Percentiles rank a stretch among this genome's conserved stretches.
phyloP scores from a whole-genome alignment of 1,140 invertebrate species.

The Glomeris maerens region DNA sequence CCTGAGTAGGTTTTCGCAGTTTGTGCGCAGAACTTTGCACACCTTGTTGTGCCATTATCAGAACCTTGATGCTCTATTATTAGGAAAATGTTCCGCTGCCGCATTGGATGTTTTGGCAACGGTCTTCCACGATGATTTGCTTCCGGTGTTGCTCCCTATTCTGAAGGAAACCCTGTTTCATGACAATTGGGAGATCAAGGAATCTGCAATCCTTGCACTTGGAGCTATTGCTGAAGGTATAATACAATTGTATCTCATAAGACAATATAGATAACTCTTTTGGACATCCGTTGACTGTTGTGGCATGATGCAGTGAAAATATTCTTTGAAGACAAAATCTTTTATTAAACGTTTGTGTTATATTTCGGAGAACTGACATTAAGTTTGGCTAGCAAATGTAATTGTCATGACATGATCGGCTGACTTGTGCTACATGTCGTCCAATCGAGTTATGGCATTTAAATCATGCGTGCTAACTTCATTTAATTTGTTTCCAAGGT shows the following conservation, averaged over 20 bases:
- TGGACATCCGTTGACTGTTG: too few species aligned
- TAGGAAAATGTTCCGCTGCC: conserved; percentile 91
- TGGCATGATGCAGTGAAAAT: too few species aligned
- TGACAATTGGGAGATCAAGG: conserved; percentile 91
- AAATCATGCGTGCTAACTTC: too few species aligned
- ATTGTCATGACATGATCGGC: too few species aligned
- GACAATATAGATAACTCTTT: neutral
- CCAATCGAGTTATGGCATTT: too few species aligned
- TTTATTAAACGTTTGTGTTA: conserved; percentile 1
- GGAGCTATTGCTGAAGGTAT: conserved; percentile 95
- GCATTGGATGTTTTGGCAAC: conserved; percentile 93
- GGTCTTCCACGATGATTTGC: conserved; percentile 87
- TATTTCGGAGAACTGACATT: too few species aligned
- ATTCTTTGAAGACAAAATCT: too few species aligned
- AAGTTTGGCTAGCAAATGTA: too few species aligned
- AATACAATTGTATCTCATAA: neutral
- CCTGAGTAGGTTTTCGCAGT: conserved; percentile 43
- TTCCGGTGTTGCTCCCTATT: conserved; percentile 88
- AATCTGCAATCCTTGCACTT: conserved; percentile 84
- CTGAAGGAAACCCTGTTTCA: conserved; percentile 94
- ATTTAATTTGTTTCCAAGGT: conserved; percentile 38
- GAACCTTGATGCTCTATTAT: conserved; percentile 8
- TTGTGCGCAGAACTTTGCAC: neutral
- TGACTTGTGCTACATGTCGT: too few species aligned
- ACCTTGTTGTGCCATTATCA: conserved; percentile 6